Base-by-base conservation (phyloP, 2,113 vertebrate species). In the Pangasianodon gigas region DNA sequence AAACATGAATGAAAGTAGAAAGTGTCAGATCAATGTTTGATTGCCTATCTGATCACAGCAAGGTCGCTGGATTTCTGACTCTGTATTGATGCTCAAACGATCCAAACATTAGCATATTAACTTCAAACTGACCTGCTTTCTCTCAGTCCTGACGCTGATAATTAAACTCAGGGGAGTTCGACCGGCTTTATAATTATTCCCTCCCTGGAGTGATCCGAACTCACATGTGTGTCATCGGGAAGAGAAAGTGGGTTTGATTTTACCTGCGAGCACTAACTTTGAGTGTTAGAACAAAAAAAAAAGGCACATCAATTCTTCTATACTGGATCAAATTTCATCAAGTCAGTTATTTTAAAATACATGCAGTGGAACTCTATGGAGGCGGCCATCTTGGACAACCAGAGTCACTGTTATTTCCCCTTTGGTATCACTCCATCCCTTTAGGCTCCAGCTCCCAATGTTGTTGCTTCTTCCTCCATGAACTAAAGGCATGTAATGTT, bases 121-220 rank as follows among this genome's bases (percentile, higher is more conserved):
- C 90, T 82, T 90, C 32, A 85, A 37, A 87, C 37, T 91, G 92
- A 92, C 92, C 90, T 89, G 89, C 85, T 93, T 95, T 93, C 89
- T 44, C 89, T 88, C 74, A 90, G 67, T 88, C 77, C 41, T 84
- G 85, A 89, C 85, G 52, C 83, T 91, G 89, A 89, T 90, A 92
- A 93, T 94, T 92, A 93, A 92, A 84, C 77, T 74, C 89, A 58
- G 37, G 91, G 86, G 89, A 91, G 81, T 89, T 90, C 4, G 24
- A 46, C 81, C 14, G 32, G 32, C 65, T 85, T 88, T 81, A 90
- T 93, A 88, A 90, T 89, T 88, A 92, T 92, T 92, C 85, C 29
- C 88, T 90, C 91, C 90, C 91, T 71, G 88, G 58, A 91, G 93
- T 88, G 84, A 85, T 91, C 65, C 82, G 60, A n/a, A 92, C 62